Conservation (phyloP, 1,140 invertebrate species). For the Sycophaga agraensis region DNA sequence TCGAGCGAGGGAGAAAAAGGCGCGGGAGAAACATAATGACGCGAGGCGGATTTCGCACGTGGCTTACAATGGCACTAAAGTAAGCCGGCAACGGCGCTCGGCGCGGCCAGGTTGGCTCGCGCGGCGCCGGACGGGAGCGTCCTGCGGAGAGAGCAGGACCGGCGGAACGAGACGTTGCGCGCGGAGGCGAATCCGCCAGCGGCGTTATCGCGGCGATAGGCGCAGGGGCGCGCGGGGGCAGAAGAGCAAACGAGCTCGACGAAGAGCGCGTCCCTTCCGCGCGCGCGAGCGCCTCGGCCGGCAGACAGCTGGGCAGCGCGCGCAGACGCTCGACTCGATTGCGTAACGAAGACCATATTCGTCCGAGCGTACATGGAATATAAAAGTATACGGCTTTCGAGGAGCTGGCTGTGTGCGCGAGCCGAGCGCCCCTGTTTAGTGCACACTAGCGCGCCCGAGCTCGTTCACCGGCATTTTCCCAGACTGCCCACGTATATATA, state of each 20-base stretch:
- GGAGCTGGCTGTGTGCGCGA: no score
- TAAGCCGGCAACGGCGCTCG: constrained; percentile 15
- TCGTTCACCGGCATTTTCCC: not conserved
- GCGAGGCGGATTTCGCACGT: constrained; percentile 2
- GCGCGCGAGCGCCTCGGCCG: not conserved
- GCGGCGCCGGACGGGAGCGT: no score
- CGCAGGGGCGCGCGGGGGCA: not conserved
- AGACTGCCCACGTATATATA: no score
- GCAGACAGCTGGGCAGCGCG: constrained; percentile 44
- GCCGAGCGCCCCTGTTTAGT: not conserved
- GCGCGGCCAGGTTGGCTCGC: no score
- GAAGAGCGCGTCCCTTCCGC: constrained; percentile 2
- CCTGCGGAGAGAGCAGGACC: no score
- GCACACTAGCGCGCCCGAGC: no score
- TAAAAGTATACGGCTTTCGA: constrained; percentile 13
- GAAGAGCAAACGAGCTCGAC: constrained; percentile 23
- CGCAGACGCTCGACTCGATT: constrained; percentile 33
- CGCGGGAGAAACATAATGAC: not conserved
- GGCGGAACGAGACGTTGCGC: no score
- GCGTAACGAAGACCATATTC: constrained; percentile 39
- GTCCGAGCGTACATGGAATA: constrained; percentile 31
- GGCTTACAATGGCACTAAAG: constrained; percentile 16
- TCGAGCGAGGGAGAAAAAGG: no score
- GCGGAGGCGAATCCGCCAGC: not conserved
- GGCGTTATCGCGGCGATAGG: no score